A percentile compares a stretch with the other conserved stretches of the same genome.
Conservation (phyloP, 2,888 invertebrate genomes). For the Athalia cordata region DNA sequence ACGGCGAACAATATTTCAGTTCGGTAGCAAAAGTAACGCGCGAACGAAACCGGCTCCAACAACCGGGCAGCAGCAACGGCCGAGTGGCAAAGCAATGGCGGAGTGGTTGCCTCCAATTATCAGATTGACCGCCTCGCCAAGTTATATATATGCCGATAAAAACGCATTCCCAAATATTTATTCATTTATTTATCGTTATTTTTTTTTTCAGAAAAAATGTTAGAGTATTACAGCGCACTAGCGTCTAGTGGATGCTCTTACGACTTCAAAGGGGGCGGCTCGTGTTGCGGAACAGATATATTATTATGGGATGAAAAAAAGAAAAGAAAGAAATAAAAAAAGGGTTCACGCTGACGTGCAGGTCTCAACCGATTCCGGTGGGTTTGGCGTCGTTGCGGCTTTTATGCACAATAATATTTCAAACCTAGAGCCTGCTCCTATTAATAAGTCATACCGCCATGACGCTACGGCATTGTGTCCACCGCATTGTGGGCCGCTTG, state of each 20-base stretch:
- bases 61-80: conserved; percentile 48
- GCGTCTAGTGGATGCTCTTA: too few species aligned
- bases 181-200: conserved; percentile 43
- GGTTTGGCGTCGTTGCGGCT: conserved; percentile 2
- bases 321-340: too few species aligned
- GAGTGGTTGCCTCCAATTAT: conserved; percentile 60
- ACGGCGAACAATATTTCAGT: conserved; percentile 70
- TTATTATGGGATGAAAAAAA: too few species aligned
- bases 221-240: not conserved
- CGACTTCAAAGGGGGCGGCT: too few species aligned
- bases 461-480: conserved; percentile 8
- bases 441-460: conserved; percentile 22
- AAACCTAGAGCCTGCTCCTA: not conserved
- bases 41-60: conserved; percentile 65
- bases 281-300: too few species aligned
- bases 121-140: conserved; percentile 59
- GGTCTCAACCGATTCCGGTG: not conserved
- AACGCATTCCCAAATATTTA: conserved; percentile 61
- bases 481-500: conserved; percentile 21
- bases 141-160: conserved; percentile 59
- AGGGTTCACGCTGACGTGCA: not conserved
- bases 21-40: conserved; percentile 66
- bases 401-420: not conserved
- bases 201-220: not conserved
- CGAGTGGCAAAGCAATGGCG: conserved; percentile 35